These are phyloP conservation scores for Isurus oxyrinchus DNA, from an alignment of 2,113 vertebrate genomes.

Conservation along the genomic window DNA sequence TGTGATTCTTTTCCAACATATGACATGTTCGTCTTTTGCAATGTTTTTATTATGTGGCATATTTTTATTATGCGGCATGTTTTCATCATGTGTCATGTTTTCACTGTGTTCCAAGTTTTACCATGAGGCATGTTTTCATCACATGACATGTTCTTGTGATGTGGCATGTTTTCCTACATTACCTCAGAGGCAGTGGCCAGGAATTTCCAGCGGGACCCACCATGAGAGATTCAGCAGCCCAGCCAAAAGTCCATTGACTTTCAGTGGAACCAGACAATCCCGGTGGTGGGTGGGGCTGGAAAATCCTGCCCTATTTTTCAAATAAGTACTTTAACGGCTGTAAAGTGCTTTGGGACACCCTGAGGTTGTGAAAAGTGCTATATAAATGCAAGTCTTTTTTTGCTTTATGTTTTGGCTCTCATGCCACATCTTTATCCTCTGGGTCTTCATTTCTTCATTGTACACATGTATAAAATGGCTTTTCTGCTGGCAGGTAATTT, in stretches of 20 bases:
- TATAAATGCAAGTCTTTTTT: no score
- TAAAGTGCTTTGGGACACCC: not conserved
- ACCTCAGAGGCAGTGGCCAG: no score
- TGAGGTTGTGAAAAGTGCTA: no score
- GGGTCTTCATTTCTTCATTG: not conserved
- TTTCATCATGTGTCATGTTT: not conserved
- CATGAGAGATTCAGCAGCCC: no score
- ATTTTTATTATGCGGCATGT: not conserved
- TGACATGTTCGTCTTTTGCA: no score
- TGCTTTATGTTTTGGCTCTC: not conserved
- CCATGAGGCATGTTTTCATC: not conserved
- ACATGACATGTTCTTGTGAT: not conserved
- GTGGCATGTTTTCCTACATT: not conserved
- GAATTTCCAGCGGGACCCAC: no score
- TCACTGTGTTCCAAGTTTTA: no score
- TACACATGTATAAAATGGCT: not conserved
- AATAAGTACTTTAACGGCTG: not conserved
- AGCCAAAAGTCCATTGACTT: no score
- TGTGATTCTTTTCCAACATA: no score
- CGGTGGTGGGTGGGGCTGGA: no score
- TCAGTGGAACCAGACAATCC: no score
- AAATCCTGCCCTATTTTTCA: not conserved
- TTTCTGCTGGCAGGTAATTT: not conserved
- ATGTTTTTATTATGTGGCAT: not conserved
- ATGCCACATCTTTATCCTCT: not conserved